Base-by-base conservation (phyloP, 2,888 invertebrate genomes). In the Oxytorus armatus region DNA sequence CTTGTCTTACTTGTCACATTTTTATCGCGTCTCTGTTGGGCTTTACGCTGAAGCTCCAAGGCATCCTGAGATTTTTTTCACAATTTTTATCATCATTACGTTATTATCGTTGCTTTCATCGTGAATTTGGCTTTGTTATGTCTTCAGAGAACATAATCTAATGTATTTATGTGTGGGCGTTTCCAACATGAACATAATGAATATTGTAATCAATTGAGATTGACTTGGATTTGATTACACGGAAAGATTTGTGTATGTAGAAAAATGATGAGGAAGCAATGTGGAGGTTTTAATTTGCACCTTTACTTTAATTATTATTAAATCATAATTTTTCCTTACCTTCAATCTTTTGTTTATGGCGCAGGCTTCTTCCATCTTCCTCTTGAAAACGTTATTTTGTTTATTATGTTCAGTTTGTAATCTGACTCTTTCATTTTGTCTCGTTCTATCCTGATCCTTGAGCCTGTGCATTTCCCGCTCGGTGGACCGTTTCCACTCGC, bases 321-420 rank as follows among this genome's bases (percentile, higher is more conserved):
- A n/a, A 39, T 14, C 51, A 75, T 47, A 33, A 10, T 49, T 72
- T 36, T 33, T 29, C 14, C 23, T 59, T 89, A 94, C 96, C 93
- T 96, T 96, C 1, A 97, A 93, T 68, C 97, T 93, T 90, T 96
- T 97, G 85, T 97, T 98, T 10, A 96, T 95, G 0, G 97, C 96
- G 33, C 95, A 95, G 0, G 97, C 97, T 91, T 97, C 97, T 91
- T 98, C 98, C 90, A 97, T 96, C 92, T 98, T 98, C 39, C 98
- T 93, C 86, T 96, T 96, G 7, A 97, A 93, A 1, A 98, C 97
- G 85, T 94, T 96, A 88, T 96, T 96, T 87, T 98, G 97, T 86
- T 96, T 96, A 66, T 93, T 94, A 87, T 97, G 96, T 33, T 96
- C 93, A 1, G 94, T 93, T 91, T 97, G 96, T 94, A 98, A 95